These are phyloP conservation scores for Athripsodes cinereus DNA, from an alignment of 2,888 invertebrate species.

Conservation along the genomic window DNA sequence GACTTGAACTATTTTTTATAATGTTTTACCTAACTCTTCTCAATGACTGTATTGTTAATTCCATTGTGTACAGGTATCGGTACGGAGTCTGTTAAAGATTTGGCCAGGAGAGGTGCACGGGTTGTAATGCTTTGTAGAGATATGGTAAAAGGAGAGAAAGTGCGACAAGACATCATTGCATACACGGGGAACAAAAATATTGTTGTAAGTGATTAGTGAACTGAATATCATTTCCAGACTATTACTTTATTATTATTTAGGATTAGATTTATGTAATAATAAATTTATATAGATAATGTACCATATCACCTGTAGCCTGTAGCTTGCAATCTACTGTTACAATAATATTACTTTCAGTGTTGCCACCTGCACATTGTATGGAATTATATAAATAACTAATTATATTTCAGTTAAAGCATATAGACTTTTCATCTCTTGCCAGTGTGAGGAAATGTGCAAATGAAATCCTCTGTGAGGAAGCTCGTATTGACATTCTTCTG, in stretches of 20 bases:
- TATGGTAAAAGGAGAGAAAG: slow-evolving; percentile 37
- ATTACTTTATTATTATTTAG: background rate
- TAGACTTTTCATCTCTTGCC: slow-evolving; percentile 43
- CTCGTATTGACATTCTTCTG: slow-evolving; percentile 50
- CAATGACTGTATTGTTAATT: too few species aligned
- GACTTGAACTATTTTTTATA: too few species aligned
- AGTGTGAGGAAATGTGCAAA: slow-evolving; percentile 53
- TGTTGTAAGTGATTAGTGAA: slow-evolving; percentile 14
- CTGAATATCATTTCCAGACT: too few species aligned
- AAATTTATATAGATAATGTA: background rate
- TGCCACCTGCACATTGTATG: too few species aligned
- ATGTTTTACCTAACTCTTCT: too few species aligned
- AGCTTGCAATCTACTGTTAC: too few species aligned
- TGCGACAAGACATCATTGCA: slow-evolving; percentile 39
- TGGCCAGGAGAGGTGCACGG: slow-evolving; percentile 47
- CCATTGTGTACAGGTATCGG: slow-evolving; percentile 44
- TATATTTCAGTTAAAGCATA: slow-evolving; percentile 20
- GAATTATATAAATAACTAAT: background rate
- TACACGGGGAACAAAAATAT: slow-evolving; percentile 40
- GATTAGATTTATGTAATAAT: background rate
- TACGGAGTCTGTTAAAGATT: slow-evolving; percentile 47
- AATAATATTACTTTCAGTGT: too few species aligned
- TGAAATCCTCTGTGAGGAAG: slow-evolving; percentile 44
- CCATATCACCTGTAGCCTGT: too few species aligned
- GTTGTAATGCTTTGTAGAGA: slow-evolving; percentile 50